Conservation (phyloP, 2,113 vertebrate species). For the Ictalurus punctatus region DNA sequence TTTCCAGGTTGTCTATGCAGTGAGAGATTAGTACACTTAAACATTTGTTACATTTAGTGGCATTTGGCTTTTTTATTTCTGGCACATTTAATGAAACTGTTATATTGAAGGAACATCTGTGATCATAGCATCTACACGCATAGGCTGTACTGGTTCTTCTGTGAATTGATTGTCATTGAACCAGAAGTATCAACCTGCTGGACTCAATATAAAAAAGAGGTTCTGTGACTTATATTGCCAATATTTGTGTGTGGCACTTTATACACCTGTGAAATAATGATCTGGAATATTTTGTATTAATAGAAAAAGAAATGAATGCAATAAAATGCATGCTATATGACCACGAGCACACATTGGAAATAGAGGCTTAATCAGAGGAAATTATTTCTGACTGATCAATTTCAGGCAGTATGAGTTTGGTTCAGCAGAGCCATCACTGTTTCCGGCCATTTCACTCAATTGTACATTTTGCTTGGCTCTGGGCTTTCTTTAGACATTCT, state of each 20-base stretch:
- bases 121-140: not conserved
- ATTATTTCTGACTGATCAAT: conserved; percentile 58
- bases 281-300: conserved; percentile 18
- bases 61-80: not conserved
- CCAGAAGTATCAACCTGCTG: not conserved
- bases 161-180: conserved; percentile 12
- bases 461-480: conserved; percentile 57
- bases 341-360: conserved; percentile 29
- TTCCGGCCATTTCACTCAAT: conserved; percentile 52
- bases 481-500: conserved; percentile 46
- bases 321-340: conserved; percentile 37
- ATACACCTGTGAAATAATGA: not conserved
- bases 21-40: not conserved
- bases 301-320: conserved; percentile 13
- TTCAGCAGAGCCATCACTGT: conserved; percentile 49
- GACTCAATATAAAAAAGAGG: not conserved
- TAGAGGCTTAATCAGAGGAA: conserved; percentile 44
- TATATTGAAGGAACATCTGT: not conserved
- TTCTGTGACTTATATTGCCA: not conserved
- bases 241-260: not conserved
- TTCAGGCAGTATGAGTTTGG: conserved; percentile 51
- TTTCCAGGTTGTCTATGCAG: not conserved
- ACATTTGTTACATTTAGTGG: not conserved
- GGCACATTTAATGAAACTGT: not conserved
- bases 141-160: not conserved